Evolutionary conservation across 2,888 invertebrate species (phyloP).

Genomic region (Geophilus truncorum): DNA sequence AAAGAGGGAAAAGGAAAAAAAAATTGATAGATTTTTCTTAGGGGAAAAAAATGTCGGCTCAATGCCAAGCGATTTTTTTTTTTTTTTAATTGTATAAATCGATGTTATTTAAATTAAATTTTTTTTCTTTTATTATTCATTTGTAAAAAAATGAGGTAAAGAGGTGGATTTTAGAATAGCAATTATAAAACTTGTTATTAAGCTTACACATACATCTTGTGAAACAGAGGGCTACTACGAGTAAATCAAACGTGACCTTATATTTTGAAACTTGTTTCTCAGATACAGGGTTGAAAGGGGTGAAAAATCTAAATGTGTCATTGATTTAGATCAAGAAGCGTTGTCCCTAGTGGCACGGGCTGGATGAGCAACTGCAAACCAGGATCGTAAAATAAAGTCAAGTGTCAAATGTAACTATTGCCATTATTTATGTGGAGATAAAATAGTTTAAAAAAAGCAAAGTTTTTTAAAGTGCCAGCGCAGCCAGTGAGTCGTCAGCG

Average conservation of each 20-base stretch:
- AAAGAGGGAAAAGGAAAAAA: not conserved
- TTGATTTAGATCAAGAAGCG: slow-evolving; percentile 12
- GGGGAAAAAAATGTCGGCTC: not conserved
- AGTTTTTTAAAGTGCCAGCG: not conserved
- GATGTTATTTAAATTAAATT: slow-evolving; percentile 13
- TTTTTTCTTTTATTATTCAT: too few relatives aligned
- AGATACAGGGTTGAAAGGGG: not conserved
- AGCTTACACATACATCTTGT: not conserved
- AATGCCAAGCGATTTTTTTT: not conserved
- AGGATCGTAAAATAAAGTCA: slow-evolving; percentile 9
- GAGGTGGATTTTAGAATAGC: not conserved
- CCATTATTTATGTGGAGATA: slow-evolving; percentile 15
- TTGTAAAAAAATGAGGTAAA: not conserved
- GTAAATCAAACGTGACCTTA: not conserved
- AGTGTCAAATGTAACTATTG: slow-evolving; percentile 27
- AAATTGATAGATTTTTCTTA: not conserved
- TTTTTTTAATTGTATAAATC: not conserved
- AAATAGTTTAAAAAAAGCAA: slow-evolving; percentile 23
- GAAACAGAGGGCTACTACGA: not conserved
- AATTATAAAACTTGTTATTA: not conserved
- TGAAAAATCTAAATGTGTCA: slow-evolving; percentile 25
- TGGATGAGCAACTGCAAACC: slow-evolving; percentile 21
- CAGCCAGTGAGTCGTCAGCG: not conserved
- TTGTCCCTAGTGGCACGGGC: slow-evolving; percentile 8
- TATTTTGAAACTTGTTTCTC: not conserved